Evolutionary conservation across 2,888 invertebrate species (phyloP).

Genomic region (Noctua janthe): DNA sequence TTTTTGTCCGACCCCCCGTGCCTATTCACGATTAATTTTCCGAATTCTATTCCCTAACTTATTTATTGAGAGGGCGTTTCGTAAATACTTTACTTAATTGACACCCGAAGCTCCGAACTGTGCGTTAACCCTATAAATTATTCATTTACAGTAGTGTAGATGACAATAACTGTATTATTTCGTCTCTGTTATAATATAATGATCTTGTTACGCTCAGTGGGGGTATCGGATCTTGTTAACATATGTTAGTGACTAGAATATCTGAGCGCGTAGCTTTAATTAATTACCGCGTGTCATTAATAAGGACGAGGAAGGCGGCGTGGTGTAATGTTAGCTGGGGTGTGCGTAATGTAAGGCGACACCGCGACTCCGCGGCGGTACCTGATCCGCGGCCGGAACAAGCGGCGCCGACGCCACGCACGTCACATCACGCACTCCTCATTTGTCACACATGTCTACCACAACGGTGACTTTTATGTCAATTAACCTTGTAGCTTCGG

Average conservation of each 20-base stretch:
- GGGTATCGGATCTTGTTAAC: conserved; percentile 80
- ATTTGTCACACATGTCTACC: conserved; percentile 80
- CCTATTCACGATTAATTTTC: conserved; percentile 85
- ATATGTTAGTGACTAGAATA: conserved; percentile 80
- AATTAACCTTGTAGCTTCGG: conserved; percentile 55
- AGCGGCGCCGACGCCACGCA: conserved; percentile 46
- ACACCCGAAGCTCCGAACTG: conserved; percentile 78
- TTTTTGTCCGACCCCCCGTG: conserved; percentile 80
- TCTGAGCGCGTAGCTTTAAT: conserved; percentile 79
- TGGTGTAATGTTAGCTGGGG: conserved; percentile 68
- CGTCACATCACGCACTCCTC: conserved; percentile 77
- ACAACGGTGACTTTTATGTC: conserved; percentile 65
- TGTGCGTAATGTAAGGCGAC: conserved; percentile 75
- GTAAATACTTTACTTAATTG: conserved; percentile 85
- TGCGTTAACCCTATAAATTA: conserved; percentile 79
- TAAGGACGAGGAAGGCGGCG: conserved; percentile 78
- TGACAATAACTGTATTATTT: conserved; percentile 75
- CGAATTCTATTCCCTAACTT: conserved; percentile 84
- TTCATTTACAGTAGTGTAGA: conserved; percentile 77
- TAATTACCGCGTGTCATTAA: conserved; percentile 83
- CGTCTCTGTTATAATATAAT: conserved; percentile 72
- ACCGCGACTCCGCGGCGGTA: conserved; percentile 73
- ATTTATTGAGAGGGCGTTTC: conserved; percentile 82
- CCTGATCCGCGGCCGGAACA: conserved; percentile 66
- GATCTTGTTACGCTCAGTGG: conserved; percentile 73